Conservation (phyloP, 2,113 vertebrate species). For the Anarhynchus alexandrinus region DNA sequence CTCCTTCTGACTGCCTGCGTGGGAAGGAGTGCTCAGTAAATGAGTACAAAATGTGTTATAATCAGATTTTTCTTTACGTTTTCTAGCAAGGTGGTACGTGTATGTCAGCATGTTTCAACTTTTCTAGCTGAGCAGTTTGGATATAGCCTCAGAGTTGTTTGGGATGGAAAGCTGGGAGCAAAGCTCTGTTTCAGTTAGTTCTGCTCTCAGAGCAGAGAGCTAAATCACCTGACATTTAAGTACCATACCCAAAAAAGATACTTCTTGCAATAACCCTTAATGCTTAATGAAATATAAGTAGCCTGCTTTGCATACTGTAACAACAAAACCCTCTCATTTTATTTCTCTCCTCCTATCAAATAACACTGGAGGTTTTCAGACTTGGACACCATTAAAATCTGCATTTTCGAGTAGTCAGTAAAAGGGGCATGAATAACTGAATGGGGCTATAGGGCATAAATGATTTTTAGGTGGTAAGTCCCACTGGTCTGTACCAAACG, state of each 20-base stretch:
- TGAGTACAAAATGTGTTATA: conserved; percentile 1
- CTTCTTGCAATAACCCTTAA: not conserved
- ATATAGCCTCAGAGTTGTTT: not conserved
- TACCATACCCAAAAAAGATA: not conserved
- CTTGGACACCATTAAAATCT: not conserved
- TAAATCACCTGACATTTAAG: not conserved
- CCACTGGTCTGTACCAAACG: not conserved
- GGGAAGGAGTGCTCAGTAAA: conserved; percentile 22
- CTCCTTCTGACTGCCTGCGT: not conserved
- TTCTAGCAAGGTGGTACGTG: not conserved
- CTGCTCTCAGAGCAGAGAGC: not conserved
- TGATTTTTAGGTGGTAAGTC: not conserved
- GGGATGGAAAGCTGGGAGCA: not conserved
- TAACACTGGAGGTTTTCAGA: not conserved
- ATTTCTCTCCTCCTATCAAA: not conserved
- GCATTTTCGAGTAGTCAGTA: not conserved
- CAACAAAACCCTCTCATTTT: not conserved
- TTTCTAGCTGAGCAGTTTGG: not conserved
- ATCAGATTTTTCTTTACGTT: not conserved
- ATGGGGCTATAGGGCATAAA: not conserved
- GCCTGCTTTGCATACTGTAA: not conserved
- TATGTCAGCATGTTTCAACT: not conserved
- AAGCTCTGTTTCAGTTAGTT: not conserved
- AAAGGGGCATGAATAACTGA: not conserved
- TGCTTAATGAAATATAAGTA: not conserved